phyloP scores from a whole-genome alignment of 2,113 vertebrate species.

The Antigone vipio region DNA sequence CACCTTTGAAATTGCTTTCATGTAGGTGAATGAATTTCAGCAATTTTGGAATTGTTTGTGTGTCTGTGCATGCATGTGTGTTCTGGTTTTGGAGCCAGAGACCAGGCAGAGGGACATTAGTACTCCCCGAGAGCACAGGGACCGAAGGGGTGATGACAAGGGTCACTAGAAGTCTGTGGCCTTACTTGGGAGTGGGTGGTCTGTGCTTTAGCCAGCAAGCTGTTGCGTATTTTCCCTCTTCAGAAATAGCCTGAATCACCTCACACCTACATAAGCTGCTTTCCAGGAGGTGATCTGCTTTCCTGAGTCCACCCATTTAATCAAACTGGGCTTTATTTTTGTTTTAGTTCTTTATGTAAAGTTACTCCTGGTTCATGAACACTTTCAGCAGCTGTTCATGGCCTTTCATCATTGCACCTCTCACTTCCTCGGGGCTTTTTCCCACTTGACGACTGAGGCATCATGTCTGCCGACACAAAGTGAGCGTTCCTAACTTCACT shows the following conservation, averaged over 20 bases:
- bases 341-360: background rate
- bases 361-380: background rate
- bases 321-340: background rate
- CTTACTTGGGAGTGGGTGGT: background rate
- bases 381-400: slow-evolving; percentile 24
- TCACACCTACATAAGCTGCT: slow-evolving; percentile 15
- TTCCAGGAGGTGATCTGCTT: slow-evolving; percentile 22
- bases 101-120: background rate
- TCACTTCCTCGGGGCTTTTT: background rate
- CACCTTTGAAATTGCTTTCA: background rate
- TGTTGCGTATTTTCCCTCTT: background rate
- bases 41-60: background rate
- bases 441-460: background rate
- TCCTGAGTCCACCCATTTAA: slow-evolving; percentile 14
- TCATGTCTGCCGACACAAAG: background rate
- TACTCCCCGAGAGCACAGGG: background rate
- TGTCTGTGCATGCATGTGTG: background rate
- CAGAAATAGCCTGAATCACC: background rate
- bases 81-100: background rate
- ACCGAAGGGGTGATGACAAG: background rate
- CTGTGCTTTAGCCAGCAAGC: background rate
- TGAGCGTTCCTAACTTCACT: background rate
- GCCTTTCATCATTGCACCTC: slow-evolving; percentile 10
- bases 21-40: background rate
- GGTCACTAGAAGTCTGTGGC: background rate